A percentile compares a stretch with the other conserved stretches of the same genome.
phyloP scores from a whole-genome alignment of 2,888 invertebrate species.

The Malthinus flaveolus region DNA sequence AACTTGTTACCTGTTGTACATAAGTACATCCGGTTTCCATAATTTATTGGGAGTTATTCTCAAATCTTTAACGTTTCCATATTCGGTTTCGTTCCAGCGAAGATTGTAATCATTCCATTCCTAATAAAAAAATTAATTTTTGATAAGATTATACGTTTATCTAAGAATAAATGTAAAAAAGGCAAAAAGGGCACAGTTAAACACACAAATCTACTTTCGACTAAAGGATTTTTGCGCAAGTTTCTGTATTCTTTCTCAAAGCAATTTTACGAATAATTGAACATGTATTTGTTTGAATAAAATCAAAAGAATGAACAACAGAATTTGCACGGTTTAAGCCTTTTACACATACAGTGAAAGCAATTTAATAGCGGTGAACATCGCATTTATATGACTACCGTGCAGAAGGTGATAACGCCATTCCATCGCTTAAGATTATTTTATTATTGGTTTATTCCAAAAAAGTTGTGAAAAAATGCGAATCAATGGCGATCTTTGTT shows the following conservation, averaged over 20 bases:
- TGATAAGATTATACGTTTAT: neutral
- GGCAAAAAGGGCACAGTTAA: too few relatives aligned
- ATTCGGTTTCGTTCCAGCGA: constrained; percentile 94
- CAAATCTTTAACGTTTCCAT: constrained; percentile 91
- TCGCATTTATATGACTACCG: constrained; percentile 32
- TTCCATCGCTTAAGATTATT: constrained; percentile 19
- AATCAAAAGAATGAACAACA: constrained; percentile 24
- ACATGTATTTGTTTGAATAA: neutral
- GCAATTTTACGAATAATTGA: neutral
- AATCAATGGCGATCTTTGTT: constrained; percentile 21
- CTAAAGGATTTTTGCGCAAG: neutral
- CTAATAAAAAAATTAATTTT: constrained; percentile 57
- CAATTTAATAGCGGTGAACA: constrained; percentile 29
- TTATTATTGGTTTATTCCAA: neutral
- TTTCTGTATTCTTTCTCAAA: neutral
- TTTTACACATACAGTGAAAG: constrained; percentile 33
- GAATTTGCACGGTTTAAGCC: constrained; percentile 15
- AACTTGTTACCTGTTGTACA: constrained; percentile 94
- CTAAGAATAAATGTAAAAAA: too few relatives aligned
- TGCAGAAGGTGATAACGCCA: constrained; percentile 31
- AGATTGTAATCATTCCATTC: constrained; percentile 99
- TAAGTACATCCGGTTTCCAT: constrained; percentile 98
- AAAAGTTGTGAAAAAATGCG: constrained; percentile 6
- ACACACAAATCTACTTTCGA: neutral
- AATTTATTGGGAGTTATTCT: constrained; percentile 93